phyloP scores from a whole-genome alignment of 2,888 invertebrate species.

The Rhimphoctona megacephalus region DNA sequence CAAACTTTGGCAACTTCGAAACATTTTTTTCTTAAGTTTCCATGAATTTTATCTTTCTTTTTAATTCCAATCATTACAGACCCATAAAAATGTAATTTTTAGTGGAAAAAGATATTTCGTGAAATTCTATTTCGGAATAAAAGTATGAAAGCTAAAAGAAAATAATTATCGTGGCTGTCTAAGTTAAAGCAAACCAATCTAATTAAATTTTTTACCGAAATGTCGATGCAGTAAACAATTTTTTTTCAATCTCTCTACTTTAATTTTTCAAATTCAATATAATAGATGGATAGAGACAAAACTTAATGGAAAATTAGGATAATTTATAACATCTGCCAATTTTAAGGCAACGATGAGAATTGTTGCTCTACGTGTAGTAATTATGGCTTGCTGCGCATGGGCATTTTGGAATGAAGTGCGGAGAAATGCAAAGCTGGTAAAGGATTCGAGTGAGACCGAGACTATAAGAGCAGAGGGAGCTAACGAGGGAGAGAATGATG shows the following conservation, averaged over 20 bases:
- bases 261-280: background rate
- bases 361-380: constrained; percentile 50
- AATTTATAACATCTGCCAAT: background rate
- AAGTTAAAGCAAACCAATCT: background rate
- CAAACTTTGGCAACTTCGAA: background rate
- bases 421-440: constrained; percentile 57
- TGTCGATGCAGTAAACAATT: background rate
- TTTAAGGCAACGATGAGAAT: constrained; percentile 27
- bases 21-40: background rate
- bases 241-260: background rate
- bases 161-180: background rate
- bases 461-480: constrained; percentile 19
- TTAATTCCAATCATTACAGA: background rate
- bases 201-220: background rate
- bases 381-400: constrained; percentile 57
- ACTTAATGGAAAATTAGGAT: background rate
- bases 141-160: background rate
- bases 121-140: no score
- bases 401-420: constrained; percentile 56
- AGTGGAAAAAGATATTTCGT: background rate
- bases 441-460: constrained; percentile 27
- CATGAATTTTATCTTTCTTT: background rate
- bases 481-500: constrained; percentile 2
- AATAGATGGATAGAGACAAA: background rate
- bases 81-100: background rate